Conservation (phyloP, 2,888 invertebrate species). For the Drosophila peninsularis region DNA sequence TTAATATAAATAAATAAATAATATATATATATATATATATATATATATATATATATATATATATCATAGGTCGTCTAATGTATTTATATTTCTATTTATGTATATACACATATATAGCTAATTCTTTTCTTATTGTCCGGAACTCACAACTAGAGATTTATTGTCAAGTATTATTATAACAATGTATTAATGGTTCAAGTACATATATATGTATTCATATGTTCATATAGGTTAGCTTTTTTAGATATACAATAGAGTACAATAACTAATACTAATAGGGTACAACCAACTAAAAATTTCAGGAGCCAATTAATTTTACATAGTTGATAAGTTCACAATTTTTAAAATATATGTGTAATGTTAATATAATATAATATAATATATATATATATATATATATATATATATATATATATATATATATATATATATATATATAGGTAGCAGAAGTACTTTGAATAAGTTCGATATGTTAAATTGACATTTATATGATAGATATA, state of each 20-base stretch:
- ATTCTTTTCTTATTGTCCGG: constrained; percentile 63
- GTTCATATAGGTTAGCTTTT: constrained; percentile 3
- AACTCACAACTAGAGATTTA: constrained; percentile 59
- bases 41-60: constrained; percentile 6
- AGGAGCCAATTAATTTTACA: constrained; percentile 3
- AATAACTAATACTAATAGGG: constrained; percentile 20
- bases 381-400: constrained; percentile 29
- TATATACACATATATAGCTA: constrained; percentile 32
- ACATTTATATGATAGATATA: constrained; percentile 37
- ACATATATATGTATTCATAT: neutral
- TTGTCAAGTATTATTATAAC: constrained; percentile 39
- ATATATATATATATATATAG: constrained; percentile 30
- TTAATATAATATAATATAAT: too few species aligned
- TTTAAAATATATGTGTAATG: constrained; percentile 15
- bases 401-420: constrained; percentile 33
- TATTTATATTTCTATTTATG: constrained; percentile 16
- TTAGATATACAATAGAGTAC: constrained; percentile 14
- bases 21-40: neutral
- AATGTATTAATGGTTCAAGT: neutral
- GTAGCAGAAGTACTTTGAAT: constrained; percentile 43
- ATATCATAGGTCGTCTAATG: constrained; percentile 2
- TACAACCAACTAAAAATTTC: neutral
- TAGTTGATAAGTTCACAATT: constrained; percentile 28
- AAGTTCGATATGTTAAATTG: constrained; percentile 69
- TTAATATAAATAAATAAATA: constrained; percentile 14